Base-by-base conservation (phyloP, 2,797 vertebrate genomes). In the Sarcophilus harrisii region DNA sequence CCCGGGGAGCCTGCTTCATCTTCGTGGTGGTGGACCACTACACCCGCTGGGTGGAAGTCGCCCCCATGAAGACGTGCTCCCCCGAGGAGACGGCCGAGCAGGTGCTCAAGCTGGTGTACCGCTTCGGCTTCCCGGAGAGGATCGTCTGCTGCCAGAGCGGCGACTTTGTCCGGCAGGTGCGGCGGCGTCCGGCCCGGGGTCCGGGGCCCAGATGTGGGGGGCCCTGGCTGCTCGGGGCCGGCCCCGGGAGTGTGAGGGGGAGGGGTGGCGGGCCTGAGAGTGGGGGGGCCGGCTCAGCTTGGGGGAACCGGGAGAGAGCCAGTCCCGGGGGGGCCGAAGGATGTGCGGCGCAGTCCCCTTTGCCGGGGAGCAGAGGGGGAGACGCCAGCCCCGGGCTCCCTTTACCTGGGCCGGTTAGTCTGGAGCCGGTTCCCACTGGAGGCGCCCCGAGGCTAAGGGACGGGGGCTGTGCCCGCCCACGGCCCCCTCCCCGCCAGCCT, bases 201-300 rank as follows among this genome's bases (percentile, higher is more conserved):
- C 52, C 0, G 52, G 52, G 6, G n/a, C 18, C 10, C 10, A 38
- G 6, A 4, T 16, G 5, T 27, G 1, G 2, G 38, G 4, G 8
- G 18, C 18, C 3, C 62, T 38, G n/a, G n/a, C 8, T 18, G 38
- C 1, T 38, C 14, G 18, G 18, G 38, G 21, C 38, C 1, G 0
- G n/a, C 38, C 32, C 21, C n/a, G 38, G 38, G n/a, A 21, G 14
- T 38, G n/a, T 18, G 21, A 66, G 38, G n/a, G 4, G 38, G 66
- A n/a, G n/a, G n/a, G 66, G n/a, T 5, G n/a, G 38, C 16, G 32
- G 62, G 18, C 6, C 10, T 10, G 38, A 8, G 11, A 6, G 38
- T 81, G 38, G 45, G 45, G n/a, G 6, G n/a, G 38, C 27, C 45
- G 21, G 73, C 45, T 21, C 73, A 38, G 2, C n/a, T 81, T 27